Evolutionary conservation across 2,113 vertebrate genomes (phyloP).

Genomic region (Syngnathus scovelli): DNA sequence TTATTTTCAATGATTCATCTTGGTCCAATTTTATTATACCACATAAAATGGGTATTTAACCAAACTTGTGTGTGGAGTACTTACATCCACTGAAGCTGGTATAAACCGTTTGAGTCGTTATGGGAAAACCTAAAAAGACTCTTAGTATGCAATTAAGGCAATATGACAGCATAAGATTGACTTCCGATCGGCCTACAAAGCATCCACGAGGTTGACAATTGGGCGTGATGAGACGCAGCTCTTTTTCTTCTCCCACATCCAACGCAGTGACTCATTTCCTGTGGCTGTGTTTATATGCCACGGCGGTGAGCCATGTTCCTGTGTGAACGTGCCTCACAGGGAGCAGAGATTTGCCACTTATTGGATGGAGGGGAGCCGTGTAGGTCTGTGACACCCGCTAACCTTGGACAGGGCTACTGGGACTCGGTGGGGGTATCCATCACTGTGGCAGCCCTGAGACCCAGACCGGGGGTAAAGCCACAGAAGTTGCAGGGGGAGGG

Average conservation of each 20-base stretch:
- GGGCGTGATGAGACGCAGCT: neutral
- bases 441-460: conserved; percentile 77
- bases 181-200: neutral
- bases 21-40: neutral
- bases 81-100: neutral
- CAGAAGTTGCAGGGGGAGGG: conserved; percentile 78
- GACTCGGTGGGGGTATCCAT: conserved; percentile 76
- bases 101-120: neutral
- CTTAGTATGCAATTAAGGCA: neutral
- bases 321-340: conserved; percentile 36
- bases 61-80: neutral
- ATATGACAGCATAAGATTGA: neutral
- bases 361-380: conserved; percentile 60
- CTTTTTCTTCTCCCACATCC: conserved; percentile 9
- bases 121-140: neutral
- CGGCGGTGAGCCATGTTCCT: conserved; percentile 6
- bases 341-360: conserved; percentile 60
- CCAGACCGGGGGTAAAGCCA: conserved; percentile 65
- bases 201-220: neutral
- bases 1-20: neutral
- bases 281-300: conserved; percentile 8
- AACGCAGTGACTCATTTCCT: conserved; percentile 10
- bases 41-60: neutral
- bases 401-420: conserved; percentile 79
- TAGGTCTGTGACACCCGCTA: conserved; percentile 72